These are phyloP conservation scores for Chromobotia macracanthus DNA, from an alignment of 2,797 vertebrate species.

Conservation along the genomic window DNA sequence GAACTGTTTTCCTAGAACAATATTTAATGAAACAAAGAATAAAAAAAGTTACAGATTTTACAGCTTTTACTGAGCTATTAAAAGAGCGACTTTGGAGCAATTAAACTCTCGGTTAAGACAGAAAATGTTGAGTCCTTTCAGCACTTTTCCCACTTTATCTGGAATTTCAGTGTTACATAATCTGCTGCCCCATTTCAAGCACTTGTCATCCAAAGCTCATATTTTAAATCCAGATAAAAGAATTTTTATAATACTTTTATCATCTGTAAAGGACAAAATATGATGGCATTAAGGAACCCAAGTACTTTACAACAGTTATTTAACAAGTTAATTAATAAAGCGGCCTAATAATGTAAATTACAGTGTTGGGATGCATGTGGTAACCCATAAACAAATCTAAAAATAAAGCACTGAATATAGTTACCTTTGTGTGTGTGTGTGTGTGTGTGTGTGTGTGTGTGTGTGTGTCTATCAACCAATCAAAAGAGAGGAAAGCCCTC, in stretches of 20 bases:
- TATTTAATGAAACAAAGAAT: too few species aligned
- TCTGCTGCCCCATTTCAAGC: neutral
- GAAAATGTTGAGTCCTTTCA: neutral
- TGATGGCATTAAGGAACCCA: neutral
- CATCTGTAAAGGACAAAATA: neutral
- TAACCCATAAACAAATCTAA: neutral
- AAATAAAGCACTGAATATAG: too few species aligned
- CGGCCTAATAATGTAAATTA: neutral
- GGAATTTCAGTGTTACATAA: neutral
- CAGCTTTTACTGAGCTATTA: too few species aligned
- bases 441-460: slow-evolving; percentile 23
- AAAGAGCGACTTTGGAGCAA: neutral
- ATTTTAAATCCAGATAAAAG: neutral
- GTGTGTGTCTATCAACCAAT: slow-evolving; percentile 49
- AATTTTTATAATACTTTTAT: neutral
- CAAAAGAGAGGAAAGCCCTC: slow-evolving; percentile 15
- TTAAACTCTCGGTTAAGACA: neutral
- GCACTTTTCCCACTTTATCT: neutral
- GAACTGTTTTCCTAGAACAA: too few species aligned
- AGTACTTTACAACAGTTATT: neutral
- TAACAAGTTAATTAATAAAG: neutral
- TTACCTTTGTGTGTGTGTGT: too few species aligned
- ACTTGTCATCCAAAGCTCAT: neutral
- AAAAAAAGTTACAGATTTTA: too few species aligned
- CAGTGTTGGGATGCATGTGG: too few species aligned